Evolutionary conservation across 2,888 invertebrate species (phyloP).

Genomic region (Caenorhabditis drosophilae): DNA sequence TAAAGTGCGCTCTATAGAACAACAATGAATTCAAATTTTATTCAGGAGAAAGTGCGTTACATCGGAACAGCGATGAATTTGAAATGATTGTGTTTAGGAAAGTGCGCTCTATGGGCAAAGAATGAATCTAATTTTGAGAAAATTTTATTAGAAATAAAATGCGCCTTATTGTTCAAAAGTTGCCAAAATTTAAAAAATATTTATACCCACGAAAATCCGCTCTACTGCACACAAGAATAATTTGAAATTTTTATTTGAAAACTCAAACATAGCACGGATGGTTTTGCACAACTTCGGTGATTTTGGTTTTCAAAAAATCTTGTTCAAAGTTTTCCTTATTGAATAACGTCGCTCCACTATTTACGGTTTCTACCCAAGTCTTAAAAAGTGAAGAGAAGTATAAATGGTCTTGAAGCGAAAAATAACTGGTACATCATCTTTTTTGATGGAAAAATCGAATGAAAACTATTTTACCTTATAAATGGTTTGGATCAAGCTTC

Average conservation of each 20-base stretch:
- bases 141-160: background rate
- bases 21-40: no score
- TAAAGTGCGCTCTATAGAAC: no score
- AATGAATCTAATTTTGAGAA: background rate
- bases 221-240: no score
- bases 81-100: no score
- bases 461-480: constrained; percentile 77
- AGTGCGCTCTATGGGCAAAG: no score
- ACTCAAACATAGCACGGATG: constrained; percentile 41
- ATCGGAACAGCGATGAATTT: no score
- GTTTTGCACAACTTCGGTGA: constrained; percentile 86
- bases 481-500: constrained; percentile 86
- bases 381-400: background rate
- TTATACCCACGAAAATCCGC: no score
- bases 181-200: no score
- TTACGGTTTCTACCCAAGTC: constrained; percentile 26
- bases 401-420: background rate
- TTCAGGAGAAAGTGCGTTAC: no score
- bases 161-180: no score
- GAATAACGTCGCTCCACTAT: constrained; percentile 21
- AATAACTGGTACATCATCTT: background rate
- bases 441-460: background rate
- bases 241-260: no score
- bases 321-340: constrained; percentile 14
- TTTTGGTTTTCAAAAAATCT: constrained; percentile 73